Evolutionary conservation across 2,888 invertebrate species (phyloP).

Genomic region (Sarcophaga carnaria): DNA sequence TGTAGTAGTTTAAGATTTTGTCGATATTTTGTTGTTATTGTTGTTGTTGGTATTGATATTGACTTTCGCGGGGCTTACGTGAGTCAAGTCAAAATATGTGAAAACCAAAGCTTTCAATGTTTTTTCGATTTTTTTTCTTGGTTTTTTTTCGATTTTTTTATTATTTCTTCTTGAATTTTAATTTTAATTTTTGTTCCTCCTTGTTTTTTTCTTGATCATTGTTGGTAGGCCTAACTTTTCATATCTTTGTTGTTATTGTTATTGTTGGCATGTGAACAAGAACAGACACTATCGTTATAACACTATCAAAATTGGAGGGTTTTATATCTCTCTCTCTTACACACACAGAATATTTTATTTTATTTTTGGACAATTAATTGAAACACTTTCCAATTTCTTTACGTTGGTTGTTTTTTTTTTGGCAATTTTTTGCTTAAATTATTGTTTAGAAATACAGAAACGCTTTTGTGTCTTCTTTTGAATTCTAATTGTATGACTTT

Average conservation of each 20-base stretch:
- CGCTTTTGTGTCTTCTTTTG: slow-evolving; percentile 35
- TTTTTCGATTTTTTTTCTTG: not conserved
- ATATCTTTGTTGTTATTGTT: slow-evolving; percentile 7
- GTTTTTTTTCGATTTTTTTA: not conserved
- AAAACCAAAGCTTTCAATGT: slow-evolving; percentile 44
- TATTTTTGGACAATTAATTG: slow-evolving; percentile 41
- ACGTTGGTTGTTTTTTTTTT: slow-evolving; percentile 1
- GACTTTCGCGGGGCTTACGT: slow-evolving; percentile 66
- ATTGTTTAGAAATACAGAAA: slow-evolving; percentile 15
- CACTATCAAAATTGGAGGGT: too few relatives aligned
- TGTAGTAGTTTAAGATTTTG: slow-evolving; percentile 36
- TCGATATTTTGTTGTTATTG: slow-evolving; percentile 22
- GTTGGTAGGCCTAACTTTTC: slow-evolving; percentile 35
- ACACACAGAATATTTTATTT: not conserved
- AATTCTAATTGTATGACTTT: slow-evolving; percentile 44
- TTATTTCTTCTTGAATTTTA: not conserved
- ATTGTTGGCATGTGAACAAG: slow-evolving; percentile 44
- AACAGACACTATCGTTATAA: slow-evolving; percentile 25
- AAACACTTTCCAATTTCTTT: slow-evolving; percentile 68
- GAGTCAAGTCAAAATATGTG: slow-evolving; percentile 53
- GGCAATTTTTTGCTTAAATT: not conserved
- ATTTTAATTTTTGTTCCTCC: not conserved
- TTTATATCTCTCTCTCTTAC: too few relatives aligned
- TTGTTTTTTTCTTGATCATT: slow-evolving; percentile 17
- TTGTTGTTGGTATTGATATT: slow-evolving; percentile 56